Percentiles rank a stretch among this genome's conserved stretches.
Conservation (phyloP, 2,113 vertebrate species). For the Pyrgilauda ruficollis region DNA sequence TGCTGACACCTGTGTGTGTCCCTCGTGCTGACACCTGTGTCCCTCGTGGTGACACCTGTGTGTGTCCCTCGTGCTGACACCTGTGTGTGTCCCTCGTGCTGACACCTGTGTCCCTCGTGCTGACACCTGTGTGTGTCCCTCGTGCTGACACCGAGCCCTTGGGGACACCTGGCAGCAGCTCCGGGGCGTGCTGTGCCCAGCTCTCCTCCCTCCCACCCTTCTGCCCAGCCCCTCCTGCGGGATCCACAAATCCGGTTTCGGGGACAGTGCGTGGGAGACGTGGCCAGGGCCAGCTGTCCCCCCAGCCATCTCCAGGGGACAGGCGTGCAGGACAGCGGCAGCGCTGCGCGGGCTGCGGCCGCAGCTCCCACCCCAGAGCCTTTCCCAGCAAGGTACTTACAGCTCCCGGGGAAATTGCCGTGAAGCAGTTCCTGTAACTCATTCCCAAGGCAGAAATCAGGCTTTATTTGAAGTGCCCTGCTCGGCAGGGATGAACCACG, state of each 20-base stretch:
- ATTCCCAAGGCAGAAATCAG: neutral
- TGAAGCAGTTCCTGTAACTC: neutral
- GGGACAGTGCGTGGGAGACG: accelerated
- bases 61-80: neutral
- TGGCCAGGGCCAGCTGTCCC: neutral
- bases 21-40: neutral
- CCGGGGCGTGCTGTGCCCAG: accelerated
- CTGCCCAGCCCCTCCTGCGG: accelerated
- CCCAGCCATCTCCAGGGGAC: accelerated
- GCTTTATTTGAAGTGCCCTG: neutral
- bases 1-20: neutral
- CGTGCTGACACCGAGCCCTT: neutral
- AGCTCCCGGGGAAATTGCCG: accelerated
- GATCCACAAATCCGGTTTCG: accelerated
- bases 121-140: neutral
- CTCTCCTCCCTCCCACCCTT: accelerated
- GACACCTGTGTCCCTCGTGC: neutral
- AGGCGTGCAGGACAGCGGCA: accelerated
- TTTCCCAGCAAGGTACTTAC: neutral
- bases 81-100: no score
- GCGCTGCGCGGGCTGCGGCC: accelerated
- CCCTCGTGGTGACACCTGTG: neutral
- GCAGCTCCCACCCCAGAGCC: neutral
- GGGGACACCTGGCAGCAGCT: neutral
- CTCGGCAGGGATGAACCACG: neutral